Evolutionary conservation across 2,797 vertebrate genomes (phyloP), one percentile per base, ranked within the genome.

Genomic region (Psittacula echo): DNA sequence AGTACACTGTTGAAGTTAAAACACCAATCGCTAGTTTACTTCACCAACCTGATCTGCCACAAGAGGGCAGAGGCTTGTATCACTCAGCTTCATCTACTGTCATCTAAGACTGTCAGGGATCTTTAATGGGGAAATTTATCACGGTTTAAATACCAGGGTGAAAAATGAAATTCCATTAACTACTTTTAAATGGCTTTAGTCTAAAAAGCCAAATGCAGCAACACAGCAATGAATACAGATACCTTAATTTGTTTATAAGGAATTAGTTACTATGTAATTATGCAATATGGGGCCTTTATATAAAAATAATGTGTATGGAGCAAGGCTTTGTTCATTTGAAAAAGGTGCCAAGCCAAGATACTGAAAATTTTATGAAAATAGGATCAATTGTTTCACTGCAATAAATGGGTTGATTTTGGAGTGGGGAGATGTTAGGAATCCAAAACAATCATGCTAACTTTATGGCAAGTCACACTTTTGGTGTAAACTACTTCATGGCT

Each of bases 61-160:
- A 93, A 96, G 94, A 94, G 87, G 92, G 95, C 96, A 95, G 90
- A 89, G 77, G 75, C 54, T 87, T 72, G 58, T 56, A 82, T 93
- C 93, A 89, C 89, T 95, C 89, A 74, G 37, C 23, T 87, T 85
- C 72, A 48, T 61, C 67, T 48, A 37, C 65, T 85, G 81, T 89
- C 88, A 51, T 51, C 39, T 12, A 41, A 94, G 73, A 76, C 64
- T 78, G 68, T 58, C 86, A 94, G 47, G 45, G 66, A 71, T 72
- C 37, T 80, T 82, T 61, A 77, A 82, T 34, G 32, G 47, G 16
- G 54, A 85, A 85, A 85, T 83, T 62, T 71, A 73, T 85, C 54
- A 47, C 29, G 27, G 45, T 88, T 84, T 89, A 87, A 95, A 91
- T 64, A 91, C 41, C 30, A 77, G 51, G 34, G 70, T 87, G 81